phyloP scores from a whole-genome alignment of 2,797 vertebrate genomes.

The Avahi laniger region DNA sequence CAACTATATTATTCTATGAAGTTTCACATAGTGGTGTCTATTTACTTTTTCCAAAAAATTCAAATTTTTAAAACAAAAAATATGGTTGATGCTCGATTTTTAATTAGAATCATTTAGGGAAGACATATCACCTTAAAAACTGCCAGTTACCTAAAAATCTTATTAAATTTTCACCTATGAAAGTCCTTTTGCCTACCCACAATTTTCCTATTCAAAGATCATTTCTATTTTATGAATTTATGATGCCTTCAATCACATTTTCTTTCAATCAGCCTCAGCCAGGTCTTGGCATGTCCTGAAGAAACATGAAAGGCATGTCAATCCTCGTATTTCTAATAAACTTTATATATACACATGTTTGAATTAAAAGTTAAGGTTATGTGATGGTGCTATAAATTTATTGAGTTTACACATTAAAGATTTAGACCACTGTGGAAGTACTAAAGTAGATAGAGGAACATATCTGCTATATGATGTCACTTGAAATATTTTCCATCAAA shows the following conservation, averaged over 20 bases:
- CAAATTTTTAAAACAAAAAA: conserved; percentile 48
- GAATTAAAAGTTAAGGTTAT: neutral
- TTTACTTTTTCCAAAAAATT: conserved; percentile 16
- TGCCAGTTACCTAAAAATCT: conserved; percentile 1
- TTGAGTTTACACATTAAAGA: neutral
- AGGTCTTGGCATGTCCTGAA: conserved; percentile 42
- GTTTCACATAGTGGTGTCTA: neutral
- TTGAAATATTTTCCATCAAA: conserved; percentile 20
- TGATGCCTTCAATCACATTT: neutral
- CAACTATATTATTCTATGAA: neutral
- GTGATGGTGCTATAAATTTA: neutral
- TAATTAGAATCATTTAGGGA: conserved; percentile 36
- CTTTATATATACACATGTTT: neutral
- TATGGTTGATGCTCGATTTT: conserved; percentile 15
- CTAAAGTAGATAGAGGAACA: neutral
- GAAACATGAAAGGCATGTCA: conserved; percentile 13
- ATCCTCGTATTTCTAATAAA: conserved; percentile 27
- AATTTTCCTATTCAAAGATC: conserved; percentile 52
- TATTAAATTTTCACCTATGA: conserved; percentile 27
- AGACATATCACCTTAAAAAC: conserved; percentile 38
- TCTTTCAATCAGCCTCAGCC: conserved; percentile 28
- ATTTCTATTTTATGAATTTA: conserved; percentile 46
- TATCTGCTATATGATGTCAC: neutral
- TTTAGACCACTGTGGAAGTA: neutral
- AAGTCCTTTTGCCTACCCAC: conserved; percentile 15